A percentile compares a stretch with the other conserved stretches of the same genome.
phyloP scores from a whole-genome alignment of 2,113 vertebrate genomes.

The Suricata suricatta region DNA sequence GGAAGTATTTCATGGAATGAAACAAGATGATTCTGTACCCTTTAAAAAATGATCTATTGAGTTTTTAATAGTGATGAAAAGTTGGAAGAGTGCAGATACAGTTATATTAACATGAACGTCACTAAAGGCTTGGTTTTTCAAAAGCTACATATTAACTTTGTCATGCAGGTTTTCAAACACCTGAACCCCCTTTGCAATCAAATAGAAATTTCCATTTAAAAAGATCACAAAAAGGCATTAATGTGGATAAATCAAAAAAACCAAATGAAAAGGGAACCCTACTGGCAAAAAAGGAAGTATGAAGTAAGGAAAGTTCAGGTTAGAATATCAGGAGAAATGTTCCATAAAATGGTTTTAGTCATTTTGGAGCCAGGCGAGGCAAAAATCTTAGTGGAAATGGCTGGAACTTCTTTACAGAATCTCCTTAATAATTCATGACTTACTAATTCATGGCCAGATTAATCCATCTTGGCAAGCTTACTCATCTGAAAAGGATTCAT shows the following conservation, averaged over 20 bases:
- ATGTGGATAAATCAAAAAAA: slow-evolving; percentile 41
- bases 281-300: background rate
- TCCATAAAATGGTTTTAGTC: slow-evolving; percentile 31
- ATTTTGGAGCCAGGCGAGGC: slow-evolving; percentile 54
- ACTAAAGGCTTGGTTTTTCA: background rate
- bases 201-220: slow-evolving; percentile 60
- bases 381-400: slow-evolving; percentile 37
- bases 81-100: background rate
- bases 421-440: slow-evolving; percentile 56
- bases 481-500: slow-evolving; percentile 68
- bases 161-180: slow-evolving; percentile 49
- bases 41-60: background rate
- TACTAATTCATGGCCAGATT: slow-evolving; percentile 50
- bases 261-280: slow-evolving; percentile 40
- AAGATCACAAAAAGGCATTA: slow-evolving; percentile 45
- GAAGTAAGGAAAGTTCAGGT: slow-evolving; percentile 21
- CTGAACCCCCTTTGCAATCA: slow-evolving; percentile 49
- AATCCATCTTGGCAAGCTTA: slow-evolving; percentile 64
- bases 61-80: background rate
- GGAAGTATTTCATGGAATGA: background rate
- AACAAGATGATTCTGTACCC: background rate
- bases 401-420: slow-evolving; percentile 43
- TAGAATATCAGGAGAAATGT: slow-evolving; percentile 29
- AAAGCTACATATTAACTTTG: slow-evolving; percentile 50
- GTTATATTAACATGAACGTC: background rate